These are phyloP conservation scores for Rousettus leschenaultii DNA, from an alignment of 2,113 vertebrate genomes.

Conservation along the genomic window DNA sequence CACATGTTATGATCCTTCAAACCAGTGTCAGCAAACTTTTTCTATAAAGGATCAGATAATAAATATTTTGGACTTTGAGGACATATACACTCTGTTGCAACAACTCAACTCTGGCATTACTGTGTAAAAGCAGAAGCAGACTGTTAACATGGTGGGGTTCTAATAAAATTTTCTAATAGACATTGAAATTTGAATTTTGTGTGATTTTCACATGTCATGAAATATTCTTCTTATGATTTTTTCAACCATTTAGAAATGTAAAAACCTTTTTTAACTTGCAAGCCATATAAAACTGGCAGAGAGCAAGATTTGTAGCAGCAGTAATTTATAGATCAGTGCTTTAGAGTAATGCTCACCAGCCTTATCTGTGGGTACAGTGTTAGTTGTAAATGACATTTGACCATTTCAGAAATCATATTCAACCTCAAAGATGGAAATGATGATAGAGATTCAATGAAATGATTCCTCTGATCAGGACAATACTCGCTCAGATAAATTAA, in stretches of 20 bases:
- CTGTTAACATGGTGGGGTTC: neutral
- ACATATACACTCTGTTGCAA: neutral
- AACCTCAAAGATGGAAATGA: neutral
- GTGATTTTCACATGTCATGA: neutral
- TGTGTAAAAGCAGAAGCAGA: neutral
- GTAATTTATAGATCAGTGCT: neutral
- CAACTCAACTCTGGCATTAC: neutral
- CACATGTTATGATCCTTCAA: neutral
- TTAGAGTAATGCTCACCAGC: rapidly evolving
- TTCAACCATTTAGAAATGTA: neutral
- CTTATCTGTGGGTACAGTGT: neutral
- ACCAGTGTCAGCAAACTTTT: neutral
- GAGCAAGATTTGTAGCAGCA: neutral
- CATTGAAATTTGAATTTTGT: neutral
- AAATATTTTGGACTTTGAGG: neutral
- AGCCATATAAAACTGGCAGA: neutral
- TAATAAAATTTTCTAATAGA: neutral
- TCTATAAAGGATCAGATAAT: neutral
- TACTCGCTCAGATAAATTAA: neutral
- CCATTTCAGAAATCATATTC: neutral
- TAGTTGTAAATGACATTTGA: neutral
- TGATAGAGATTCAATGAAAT: neutral
- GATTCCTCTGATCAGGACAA: neutral
- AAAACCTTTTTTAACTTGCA: neutral
- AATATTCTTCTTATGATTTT: neutral